A percentile compares a stretch with the other conserved stretches of the same genome.
Conservation (phyloP, 2,113 vertebrate species). For the Microcebus griseorufus region DNA sequence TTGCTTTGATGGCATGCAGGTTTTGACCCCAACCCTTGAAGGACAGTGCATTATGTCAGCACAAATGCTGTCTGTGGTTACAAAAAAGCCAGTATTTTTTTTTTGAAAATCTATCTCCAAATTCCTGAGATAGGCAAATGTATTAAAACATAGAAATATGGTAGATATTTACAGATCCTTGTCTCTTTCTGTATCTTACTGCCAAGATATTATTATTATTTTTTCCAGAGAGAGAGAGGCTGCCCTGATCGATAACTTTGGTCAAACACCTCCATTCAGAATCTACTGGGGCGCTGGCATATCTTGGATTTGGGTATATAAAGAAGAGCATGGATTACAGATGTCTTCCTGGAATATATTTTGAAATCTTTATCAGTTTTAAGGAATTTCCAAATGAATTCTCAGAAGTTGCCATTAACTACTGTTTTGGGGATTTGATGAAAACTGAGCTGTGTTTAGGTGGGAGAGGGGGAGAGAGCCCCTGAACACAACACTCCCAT, state of each 20-base stretch:
- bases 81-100: neutral
- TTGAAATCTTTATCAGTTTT: slow-evolving; percentile 12
- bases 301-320: neutral
- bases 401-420: neutral
- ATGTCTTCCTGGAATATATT: neutral
- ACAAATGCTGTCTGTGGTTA: neutral
- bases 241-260: neutral
- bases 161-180: neutral
- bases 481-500: neutral
- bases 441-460: neutral
- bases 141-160: neutral
- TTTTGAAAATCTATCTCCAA: neutral
- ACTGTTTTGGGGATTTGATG: neutral
- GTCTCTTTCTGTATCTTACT: neutral
- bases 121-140: neutral
- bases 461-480: neutral
- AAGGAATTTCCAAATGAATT: neutral
- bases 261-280: neutral
- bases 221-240: neutral
- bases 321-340: neutral
- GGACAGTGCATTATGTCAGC: neutral
- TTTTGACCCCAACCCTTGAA: neutral
- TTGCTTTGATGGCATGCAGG: neutral
- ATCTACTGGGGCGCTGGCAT: neutral
- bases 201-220: slow-evolving; percentile 9